Conservation (phyloP, 2,113 vertebrate genomes). For the Forbesichthys agassizii region DNA sequence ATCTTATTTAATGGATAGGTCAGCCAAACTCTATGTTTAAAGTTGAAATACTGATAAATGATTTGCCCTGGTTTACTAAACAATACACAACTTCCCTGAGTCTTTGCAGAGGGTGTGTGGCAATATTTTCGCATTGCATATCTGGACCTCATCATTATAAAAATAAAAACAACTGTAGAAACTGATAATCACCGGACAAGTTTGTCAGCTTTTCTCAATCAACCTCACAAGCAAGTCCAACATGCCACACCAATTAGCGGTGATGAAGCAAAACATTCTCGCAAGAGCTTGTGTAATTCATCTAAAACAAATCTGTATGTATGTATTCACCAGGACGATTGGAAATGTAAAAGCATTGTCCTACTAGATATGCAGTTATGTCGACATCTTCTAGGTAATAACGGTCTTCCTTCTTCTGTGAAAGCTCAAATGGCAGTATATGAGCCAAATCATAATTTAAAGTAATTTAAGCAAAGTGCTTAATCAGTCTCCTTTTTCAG, state of each 20-base stretch:
- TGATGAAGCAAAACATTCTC: background rate
- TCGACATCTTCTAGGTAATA: conserved; percentile 34
- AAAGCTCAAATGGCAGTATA: background rate
- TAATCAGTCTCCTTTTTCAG: too few species aligned
- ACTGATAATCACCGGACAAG: conserved; percentile 53
- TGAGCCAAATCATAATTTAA: background rate
- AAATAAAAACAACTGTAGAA: background rate
- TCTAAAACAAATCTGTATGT: conserved; percentile 15
- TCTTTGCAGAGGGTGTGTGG: too few species aligned
- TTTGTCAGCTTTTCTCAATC: conserved; percentile 12
- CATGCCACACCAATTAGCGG: conserved; percentile 13
- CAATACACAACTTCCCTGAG: too few species aligned
- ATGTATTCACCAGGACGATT: background rate
- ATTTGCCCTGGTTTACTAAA: too few species aligned
- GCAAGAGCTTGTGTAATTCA: conserved; percentile 1
- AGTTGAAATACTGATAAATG: too few species aligned
- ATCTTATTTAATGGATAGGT: too few species aligned
- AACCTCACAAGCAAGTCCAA: background rate
- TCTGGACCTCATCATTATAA: background rate
- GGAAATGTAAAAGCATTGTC: background rate
- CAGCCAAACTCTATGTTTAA: too few species aligned
- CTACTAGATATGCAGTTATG: conserved; percentile 16
- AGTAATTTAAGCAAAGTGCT: background rate
- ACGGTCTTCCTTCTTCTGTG: conserved; percentile 14
- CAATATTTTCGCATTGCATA: too few species aligned